Base-by-base conservation (phyloP, 1,140 invertebrate genomes). In the Anastatus disparis region DNA sequence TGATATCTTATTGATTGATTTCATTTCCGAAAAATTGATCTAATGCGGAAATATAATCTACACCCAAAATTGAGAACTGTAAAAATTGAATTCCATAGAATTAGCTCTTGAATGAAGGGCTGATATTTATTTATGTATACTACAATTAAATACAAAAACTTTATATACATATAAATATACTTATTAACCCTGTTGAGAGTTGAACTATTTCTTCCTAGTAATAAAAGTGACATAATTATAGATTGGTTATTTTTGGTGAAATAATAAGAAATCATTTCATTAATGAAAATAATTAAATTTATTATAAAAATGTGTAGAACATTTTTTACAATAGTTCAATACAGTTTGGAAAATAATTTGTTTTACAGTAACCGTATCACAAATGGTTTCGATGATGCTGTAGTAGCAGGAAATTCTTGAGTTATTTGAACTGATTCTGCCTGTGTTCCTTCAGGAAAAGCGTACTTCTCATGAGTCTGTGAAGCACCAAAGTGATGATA, bases 231-330 rank as follows among this genome's bases (percentile, higher is more conserved):
- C 1, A 52, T n/a, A n/a, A n/a, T n/a, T n/a, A n/a, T n/a, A n/a
- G n/a, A n/a, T n/a, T n/a, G n/a, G n/a, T n/a, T n/a, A n/a, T n/a
- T n/a, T n/a, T n/a, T n/a, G n/a, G n/a, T n/a, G n/a, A n/a, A n/a
- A n/a, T n/a, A n/a, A n/a, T n/a, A 64, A 64, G 9, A 64, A 64
- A 52, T 62, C 38, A 22, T 40, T 61, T 53, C 12, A 9, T 53
- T 15, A 52, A 6, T 50, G 38, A 64, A 48, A 52, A 1, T 55
- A 3, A 17, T 40, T 17, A 53, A 17, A 53, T 65, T 65, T 65
- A 65, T 65, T 65, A 40, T n/a, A 26, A 38, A 52, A 38, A 10
- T 29, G n/a, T 27, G 27, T 27, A 38, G 29, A 50, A 64, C 35
- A 53, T 42, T 53, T 40, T 44, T 46, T 46, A 17, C 58, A 38